Conservation (phyloP, 2,888 invertebrate species). For the Punctoribates punctum region DNA sequence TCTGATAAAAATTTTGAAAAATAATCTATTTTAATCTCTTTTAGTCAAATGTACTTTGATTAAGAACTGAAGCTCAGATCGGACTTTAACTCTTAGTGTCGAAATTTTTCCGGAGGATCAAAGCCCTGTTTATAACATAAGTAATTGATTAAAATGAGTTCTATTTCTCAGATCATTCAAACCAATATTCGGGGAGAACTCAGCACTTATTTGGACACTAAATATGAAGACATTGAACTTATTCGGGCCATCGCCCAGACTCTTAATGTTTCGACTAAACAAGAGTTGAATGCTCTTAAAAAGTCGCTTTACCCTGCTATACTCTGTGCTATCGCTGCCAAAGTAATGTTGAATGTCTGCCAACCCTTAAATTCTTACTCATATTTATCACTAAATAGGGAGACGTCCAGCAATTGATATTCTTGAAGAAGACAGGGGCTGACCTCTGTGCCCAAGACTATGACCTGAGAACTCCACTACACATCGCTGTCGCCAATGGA, state of each 20-base stretch:
- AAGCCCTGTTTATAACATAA: too few relatives aligned
- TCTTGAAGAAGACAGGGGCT: constrained; percentile 61
- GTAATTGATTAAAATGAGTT: not conserved
- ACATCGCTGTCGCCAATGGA: constrained; percentile 72
- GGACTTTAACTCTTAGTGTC: too few relatives aligned
- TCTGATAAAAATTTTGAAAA: too few relatives aligned
- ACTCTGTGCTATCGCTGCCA: constrained; percentile 63
- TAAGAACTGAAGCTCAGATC: too few relatives aligned
- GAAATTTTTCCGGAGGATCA: too few relatives aligned
- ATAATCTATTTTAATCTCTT: too few relatives aligned
- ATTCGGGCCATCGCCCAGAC: constrained; percentile 62
- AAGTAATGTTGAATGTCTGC: too few relatives aligned
- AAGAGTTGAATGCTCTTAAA: constrained; percentile 60
- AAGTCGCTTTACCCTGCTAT: constrained; percentile 67
- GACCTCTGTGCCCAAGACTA: constrained; percentile 69
- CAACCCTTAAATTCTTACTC: too few relatives aligned
- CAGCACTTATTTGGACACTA: constrained; percentile 56
- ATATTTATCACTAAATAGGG: not conserved
- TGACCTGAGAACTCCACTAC: constrained; percentile 73
- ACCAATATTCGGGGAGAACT: constrained; percentile 76
- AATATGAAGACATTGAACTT: constrained; percentile 58
- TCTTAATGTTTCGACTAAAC: constrained; percentile 59
- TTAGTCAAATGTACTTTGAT: too few relatives aligned
- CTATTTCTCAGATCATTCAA: constrained; percentile 65
- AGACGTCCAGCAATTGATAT: constrained; percentile 20